Evolutionary conservation across 2,888 invertebrate species (phyloP), one percentile per base, ranked within the genome.

Genomic region (Volucella bombylans): DNA sequence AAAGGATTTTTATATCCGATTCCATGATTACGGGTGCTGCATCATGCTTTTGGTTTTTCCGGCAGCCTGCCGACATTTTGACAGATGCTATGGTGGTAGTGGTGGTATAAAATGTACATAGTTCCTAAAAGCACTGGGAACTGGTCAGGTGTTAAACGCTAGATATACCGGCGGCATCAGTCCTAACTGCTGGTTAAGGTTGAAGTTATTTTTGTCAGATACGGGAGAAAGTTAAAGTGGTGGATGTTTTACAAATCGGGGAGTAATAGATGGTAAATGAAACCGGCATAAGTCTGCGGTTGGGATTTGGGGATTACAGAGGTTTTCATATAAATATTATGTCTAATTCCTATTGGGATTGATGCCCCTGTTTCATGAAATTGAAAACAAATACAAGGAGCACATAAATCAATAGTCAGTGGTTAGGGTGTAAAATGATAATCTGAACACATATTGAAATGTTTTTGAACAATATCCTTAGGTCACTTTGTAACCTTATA

Each of bases 1-100:
- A 85, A 85, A 85, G 85, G 81, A 81, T 83, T 85, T 85, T 85
- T 85, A 85, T 85, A 85, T 68, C 85, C 85, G 81, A 85, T 85
- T 85, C 85, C 81, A 81, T 81, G 81, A 85, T 85, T 81, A 47
- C 76, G 50, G 57, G 62, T 68, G 85, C 81, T 85, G 81, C 76
- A 81, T 85, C 85, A 80, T 80, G 57, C 9, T 79, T 50, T 68
- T 65, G 14, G 43, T 43, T n/a, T 2, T 49, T 59, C 11, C 18
- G 41, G 39, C 18, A 10, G 59, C 45, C 50, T 83, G 80, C 69
- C 83, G 73, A 71, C 80, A 80, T 74, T 74, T 76, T 61, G 64
- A 54, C 69, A 65, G 68, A 65, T 71, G 65, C 12, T 14, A 39
- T 45, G 55, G 39, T 11, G 59, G 15, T 55, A 55, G 15, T 50